phyloP scores from a whole-genome alignment of 2,888 invertebrate genomes.

The Hartigia nigra region DNA sequence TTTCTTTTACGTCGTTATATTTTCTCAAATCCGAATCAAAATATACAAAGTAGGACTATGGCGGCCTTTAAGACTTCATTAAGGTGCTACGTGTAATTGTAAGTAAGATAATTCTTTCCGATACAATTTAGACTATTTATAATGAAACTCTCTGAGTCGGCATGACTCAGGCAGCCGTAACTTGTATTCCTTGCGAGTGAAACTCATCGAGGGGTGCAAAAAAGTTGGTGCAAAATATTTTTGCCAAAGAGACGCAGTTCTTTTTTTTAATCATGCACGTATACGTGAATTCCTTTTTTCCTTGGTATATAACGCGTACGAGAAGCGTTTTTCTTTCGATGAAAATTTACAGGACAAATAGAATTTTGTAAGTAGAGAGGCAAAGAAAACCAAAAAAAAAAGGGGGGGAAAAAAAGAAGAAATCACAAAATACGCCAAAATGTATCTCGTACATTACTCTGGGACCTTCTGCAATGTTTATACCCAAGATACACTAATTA shows the following conservation, averaged over 20 bases:
- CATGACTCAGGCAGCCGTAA: neutral
- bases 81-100: neutral
- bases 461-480: neutral
- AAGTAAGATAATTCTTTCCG: neutral
- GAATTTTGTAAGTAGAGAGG: neutral
- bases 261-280: neutral
- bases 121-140: neutral
- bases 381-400: no score
- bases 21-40: neutral
- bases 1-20: neutral
- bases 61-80: neutral
- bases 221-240: conserved; percentile 33
- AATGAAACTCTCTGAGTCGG: neutral
- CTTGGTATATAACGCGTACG: neutral
- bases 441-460: neutral
- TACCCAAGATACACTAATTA: neutral
- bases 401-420: no score
- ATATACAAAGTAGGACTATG: neutral
- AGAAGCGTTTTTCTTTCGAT: neutral
- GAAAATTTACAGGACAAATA: neutral
- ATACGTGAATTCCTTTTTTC: neutral
- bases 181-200: conserved; percentile 2
- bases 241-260: conserved; percentile 48
- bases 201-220: conserved; percentile 1
- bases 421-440: neutral